Evolutionary conservation across 2,888 invertebrate species (phyloP).

Genomic region (Globia sparganii): DNA sequence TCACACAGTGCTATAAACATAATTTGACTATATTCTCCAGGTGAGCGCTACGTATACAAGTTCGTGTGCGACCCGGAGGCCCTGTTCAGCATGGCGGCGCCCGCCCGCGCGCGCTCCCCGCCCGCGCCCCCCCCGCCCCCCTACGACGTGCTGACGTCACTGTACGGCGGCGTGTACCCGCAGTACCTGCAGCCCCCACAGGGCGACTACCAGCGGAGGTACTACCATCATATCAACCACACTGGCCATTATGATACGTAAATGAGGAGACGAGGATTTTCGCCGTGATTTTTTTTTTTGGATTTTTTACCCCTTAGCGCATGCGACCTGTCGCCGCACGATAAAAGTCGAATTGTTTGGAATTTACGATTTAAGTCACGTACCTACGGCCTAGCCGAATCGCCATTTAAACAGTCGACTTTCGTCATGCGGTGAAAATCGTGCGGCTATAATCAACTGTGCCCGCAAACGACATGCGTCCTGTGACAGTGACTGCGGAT

Average conservation of each 20-base stretch:
- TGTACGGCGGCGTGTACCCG: slow-evolving; percentile 79
- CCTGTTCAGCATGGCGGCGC: slow-evolving; percentile 94
- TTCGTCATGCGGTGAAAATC: too few relatives aligned
- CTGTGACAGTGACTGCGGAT: too few relatives aligned
- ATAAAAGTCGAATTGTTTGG: not conserved
- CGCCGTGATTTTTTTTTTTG: not conserved
- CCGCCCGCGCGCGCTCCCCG: slow-evolving; percentile 68
- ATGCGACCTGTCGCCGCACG: not conserved
- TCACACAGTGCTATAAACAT: not conserved
- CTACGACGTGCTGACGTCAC: slow-evolving; percentile 80
- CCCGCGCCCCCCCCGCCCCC: slow-evolving; percentile 64
- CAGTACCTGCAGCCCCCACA: slow-evolving; percentile 73
- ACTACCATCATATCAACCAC: slow-evolving; percentile 71
- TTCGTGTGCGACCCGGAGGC: slow-evolving; percentile 99
- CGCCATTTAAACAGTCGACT: too few relatives aligned
- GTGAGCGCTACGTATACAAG: slow-evolving; percentile 98
- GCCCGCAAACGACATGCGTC: not conserved
- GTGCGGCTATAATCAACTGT: too few relatives aligned
- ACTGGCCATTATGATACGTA: slow-evolving; percentile 74
- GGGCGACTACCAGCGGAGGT: slow-evolving; percentile 72
- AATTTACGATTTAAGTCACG: not conserved
- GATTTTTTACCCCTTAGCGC: not conserved
- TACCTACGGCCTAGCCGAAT: too few relatives aligned
- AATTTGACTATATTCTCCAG: slow-evolving; percentile 78
- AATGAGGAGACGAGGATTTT: not conserved